Conservation (phyloP, 2,888 invertebrate species). For the Morinoia aosen region DNA sequence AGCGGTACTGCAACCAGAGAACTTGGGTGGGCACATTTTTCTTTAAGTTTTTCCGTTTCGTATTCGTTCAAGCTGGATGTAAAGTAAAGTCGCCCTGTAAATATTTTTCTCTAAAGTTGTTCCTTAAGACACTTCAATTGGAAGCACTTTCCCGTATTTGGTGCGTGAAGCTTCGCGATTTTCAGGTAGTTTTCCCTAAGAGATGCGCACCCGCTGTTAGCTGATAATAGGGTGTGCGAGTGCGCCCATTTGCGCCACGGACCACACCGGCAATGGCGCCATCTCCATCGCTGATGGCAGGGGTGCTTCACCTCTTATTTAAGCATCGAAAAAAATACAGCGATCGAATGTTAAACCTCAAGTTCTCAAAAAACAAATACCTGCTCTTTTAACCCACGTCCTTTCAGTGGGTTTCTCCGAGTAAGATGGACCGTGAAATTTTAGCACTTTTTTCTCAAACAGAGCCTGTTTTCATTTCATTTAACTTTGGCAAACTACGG, state of each 20-base stretch:
- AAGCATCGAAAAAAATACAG: not conserved
- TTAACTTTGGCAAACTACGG: not conserved
- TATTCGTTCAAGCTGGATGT: too few species aligned
- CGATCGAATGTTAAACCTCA: not conserved
- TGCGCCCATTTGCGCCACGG: not conserved
- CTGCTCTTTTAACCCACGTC: not conserved
- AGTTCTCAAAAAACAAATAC: not conserved
- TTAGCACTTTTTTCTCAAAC: not conserved
- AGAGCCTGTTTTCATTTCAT: conserved; percentile 1
- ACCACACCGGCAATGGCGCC: not conserved
- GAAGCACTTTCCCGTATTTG: too few species aligned
- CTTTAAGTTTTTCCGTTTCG: too few species aligned
- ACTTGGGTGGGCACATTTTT: too few species aligned
- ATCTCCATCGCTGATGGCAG: not conserved
- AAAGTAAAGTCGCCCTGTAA: too few species aligned
- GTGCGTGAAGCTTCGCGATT: too few species aligned
- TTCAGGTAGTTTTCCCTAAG: not conserved
- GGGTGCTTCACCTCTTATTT: not conserved
- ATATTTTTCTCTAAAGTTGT: too few species aligned
- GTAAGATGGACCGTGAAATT: not conserved
- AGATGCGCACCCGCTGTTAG: too few species aligned
- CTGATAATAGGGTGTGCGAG: not conserved
- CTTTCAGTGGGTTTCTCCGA: not conserved
- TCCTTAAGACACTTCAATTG: too few species aligned
- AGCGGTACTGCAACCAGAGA: too few species aligned